Conservation (phyloP, 1,140 invertebrate genomes). For the Caenorhabditis briggsae region DNA sequence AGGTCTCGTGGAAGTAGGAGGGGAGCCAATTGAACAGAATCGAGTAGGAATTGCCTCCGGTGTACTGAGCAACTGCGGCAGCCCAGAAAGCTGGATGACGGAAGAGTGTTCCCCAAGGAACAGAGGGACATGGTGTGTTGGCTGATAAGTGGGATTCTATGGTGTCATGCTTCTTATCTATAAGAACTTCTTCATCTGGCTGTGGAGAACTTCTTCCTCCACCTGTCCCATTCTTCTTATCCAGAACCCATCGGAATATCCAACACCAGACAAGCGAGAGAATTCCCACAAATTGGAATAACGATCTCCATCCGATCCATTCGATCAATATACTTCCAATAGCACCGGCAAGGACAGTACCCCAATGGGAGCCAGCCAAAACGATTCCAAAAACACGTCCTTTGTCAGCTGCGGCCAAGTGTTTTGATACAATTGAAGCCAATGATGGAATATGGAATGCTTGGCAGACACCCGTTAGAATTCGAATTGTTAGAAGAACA, state of each 20-base stretch:
- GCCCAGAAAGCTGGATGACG: conserved; percentile 82
- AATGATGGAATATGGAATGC: conserved; percentile 84
- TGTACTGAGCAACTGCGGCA: conserved; percentile 84
- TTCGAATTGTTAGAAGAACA: conserved; percentile 82
- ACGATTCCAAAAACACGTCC: conserved; percentile 84
- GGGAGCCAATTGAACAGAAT: conserved; percentile 85
- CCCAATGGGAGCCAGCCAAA: conserved; percentile 81
- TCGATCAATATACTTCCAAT: conserved; percentile 84
- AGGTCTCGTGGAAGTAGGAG: conserved; percentile 85
- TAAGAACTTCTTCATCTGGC: conserved; percentile 15
- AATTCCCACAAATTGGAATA: conserved; percentile 84
- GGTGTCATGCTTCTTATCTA: conserved; percentile 59
- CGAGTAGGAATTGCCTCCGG: conserved; percentile 85
- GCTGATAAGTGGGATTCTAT: conserved; percentile 25
- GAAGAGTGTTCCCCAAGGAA: conserved; percentile 81
- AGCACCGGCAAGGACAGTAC: conserved; percentile 83
- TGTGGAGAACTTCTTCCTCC: conserved; percentile 32
- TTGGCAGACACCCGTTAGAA: conserved; percentile 84
- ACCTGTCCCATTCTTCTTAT: conserved; percentile 43
- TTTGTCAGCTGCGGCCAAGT: conserved; percentile 82
- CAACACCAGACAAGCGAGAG: conserved; percentile 77
- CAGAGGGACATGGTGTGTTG: conserved; percentile 68
- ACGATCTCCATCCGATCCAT: conserved; percentile 83
- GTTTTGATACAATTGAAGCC: conserved; percentile 84
- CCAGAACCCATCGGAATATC: conserved; percentile 71